Conservation (phyloP, 1,140 invertebrate species). For the Drosophila prosaltans region DNA sequence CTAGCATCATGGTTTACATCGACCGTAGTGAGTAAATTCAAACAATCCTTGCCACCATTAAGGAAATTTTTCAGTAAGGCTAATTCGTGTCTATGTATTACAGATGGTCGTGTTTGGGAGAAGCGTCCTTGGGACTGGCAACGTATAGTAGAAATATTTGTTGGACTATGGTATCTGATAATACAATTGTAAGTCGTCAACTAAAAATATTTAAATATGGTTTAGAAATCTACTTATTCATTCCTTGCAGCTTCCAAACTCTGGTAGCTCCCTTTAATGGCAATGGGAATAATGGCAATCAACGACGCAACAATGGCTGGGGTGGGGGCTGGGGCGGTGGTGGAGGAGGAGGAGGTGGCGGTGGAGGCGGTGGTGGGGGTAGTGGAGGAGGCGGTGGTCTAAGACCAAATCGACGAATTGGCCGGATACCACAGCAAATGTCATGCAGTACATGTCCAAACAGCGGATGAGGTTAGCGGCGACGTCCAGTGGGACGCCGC, state of each 20-base stretch:
- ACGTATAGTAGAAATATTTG: constrained; percentile 59
- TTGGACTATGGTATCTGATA: constrained; percentile 58
- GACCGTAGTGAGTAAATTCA: constrained; percentile 42
- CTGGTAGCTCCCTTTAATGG: constrained; percentile 61
- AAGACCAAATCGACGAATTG: constrained; percentile 67
- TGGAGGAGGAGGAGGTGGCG: constrained; percentile 47
- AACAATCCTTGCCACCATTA: background rate
- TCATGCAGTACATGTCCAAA: constrained; percentile 38
- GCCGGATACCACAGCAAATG: constrained; percentile 56
- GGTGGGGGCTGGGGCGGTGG: background rate
- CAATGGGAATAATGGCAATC: constrained; percentile 29
- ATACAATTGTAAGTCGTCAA: constrained; percentile 55
- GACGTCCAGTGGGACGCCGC: constrained; percentile 28
- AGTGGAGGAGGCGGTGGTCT: constrained; percentile 47
- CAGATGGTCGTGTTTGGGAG: constrained; percentile 74
- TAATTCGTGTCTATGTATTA: background rate
- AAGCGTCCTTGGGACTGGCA: constrained; percentile 68
- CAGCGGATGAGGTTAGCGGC: constrained; percentile 61
- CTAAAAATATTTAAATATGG: background rate
- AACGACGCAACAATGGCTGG: constrained; percentile 46
- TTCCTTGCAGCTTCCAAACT: constrained; percentile 39
- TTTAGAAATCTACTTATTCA: background rate
- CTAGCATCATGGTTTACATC: constrained; percentile 46
- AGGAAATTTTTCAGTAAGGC: too few relatives aligned
- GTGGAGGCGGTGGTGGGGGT: constrained; percentile 38